phyloP scores from a whole-genome alignment of 2,888 invertebrate genomes.

The Drosophila atripex region DNA sequence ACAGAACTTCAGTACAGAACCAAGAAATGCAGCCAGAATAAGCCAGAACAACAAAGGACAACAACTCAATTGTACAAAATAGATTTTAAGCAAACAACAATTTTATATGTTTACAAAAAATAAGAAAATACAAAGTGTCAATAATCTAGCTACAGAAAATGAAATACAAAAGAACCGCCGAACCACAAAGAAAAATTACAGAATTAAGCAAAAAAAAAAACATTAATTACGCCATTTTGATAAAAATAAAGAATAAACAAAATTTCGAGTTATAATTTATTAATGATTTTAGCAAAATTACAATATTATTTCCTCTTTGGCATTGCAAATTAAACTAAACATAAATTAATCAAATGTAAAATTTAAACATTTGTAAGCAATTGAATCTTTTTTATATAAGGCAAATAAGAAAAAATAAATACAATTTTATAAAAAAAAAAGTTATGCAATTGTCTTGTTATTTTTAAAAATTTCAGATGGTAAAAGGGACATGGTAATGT shows the following conservation, averaged over 20 bases:
- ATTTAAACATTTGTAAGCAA: conserved; percentile 57
- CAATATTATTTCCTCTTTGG: conserved; percentile 43
- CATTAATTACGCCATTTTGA: conserved; percentile 67
- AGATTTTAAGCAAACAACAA: conserved; percentile 67
- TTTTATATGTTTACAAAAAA: conserved; percentile 57
- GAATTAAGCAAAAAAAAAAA: conserved; percentile 28
- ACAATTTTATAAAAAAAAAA: conserved; percentile 69
- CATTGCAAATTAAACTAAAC: conserved; percentile 44
- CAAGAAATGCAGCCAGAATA: conserved; percentile 45
- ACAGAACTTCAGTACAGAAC: conserved; percentile 45
- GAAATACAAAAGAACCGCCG: conserved; percentile 55
- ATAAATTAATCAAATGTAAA: conserved; percentile 58
- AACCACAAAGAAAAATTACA: conserved; percentile 40
- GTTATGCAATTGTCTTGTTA: background rate
- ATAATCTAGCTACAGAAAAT: conserved; percentile 41
- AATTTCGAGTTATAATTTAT: conserved; percentile 54
- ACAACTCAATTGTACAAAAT: conserved; percentile 80
- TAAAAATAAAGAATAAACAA: conserved; percentile 48
- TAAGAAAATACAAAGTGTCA: conserved; percentile 43
- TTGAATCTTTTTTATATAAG: conserved; percentile 63
- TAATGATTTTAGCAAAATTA: conserved; percentile 73
- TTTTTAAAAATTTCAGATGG: background rate
- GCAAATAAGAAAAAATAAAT: conserved; percentile 65
- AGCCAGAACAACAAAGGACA: conserved; percentile 66
- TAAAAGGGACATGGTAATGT: background rate